Percentiles rank a stretch among this genome's conserved stretches.
These are phyloP conservation scores for Thalpophila matura DNA, from an alignment of 2,888 invertebrate species.

Conservation along the genomic window DNA sequence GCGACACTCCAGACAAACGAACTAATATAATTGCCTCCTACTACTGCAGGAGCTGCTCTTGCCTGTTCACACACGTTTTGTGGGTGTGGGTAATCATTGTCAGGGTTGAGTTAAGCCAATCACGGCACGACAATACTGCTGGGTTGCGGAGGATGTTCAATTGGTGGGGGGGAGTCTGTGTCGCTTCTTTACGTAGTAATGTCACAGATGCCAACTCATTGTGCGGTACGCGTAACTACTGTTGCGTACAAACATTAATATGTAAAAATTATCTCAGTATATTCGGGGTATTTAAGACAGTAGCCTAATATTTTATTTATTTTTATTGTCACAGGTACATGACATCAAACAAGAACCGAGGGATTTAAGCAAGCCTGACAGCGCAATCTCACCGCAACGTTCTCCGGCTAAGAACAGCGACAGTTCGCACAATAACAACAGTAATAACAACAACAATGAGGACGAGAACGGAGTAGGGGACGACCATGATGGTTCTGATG, in stretches of 20 bases:
- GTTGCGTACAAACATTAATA: neutral
- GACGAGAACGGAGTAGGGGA: constrained; percentile 87
- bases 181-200: too few species aligned
- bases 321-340: constrained; percentile 81
- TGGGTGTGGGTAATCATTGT: too few species aligned
- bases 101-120: too few species aligned
- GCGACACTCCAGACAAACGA: too few species aligned
- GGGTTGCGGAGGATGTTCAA: too few species aligned
- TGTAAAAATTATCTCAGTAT: neutral
- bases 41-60: too few species aligned
- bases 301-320: constrained; percentile 12
- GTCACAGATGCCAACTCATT: too few species aligned
- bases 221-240: neutral
- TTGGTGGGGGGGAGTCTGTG: too few species aligned
- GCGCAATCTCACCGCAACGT: constrained; percentile 84
- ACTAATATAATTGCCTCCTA: too few species aligned
- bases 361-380: constrained; percentile 84
- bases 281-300: neutral
- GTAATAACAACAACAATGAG: constrained; percentile 85
- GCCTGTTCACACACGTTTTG: too few species aligned
- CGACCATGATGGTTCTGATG: constrained; percentile 89
- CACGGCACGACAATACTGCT: too few species aligned
- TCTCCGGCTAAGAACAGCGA: constrained; percentile 91
- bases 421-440: constrained; percentile 86
- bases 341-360: constrained; percentile 90